Evolutionary conservation across 2,888 invertebrate species (phyloP).

Genomic region (Lycaena phlaeas): DNA sequence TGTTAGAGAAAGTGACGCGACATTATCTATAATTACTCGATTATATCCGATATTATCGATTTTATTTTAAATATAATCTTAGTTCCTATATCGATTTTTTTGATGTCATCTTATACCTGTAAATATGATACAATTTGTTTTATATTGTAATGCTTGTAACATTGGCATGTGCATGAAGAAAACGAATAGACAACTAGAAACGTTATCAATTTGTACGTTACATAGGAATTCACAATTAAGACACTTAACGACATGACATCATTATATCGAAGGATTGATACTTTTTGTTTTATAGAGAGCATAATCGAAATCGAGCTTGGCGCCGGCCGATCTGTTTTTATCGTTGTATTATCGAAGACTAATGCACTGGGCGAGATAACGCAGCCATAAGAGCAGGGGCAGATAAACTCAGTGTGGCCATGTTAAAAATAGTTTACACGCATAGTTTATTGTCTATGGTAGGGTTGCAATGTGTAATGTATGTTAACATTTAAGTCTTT

Average conservation of each 20-base stretch:
- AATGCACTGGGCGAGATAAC: slow-evolving; percentile 67
- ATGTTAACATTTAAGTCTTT: background rate
- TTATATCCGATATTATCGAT: too few relatives aligned
- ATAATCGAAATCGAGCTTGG: slow-evolving; percentile 65
- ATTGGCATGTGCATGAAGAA: too few relatives aligned
- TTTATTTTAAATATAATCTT: too few relatives aligned
- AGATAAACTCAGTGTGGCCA: slow-evolving; percentile 69
- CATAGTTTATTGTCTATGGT: slow-evolving; percentile 52
- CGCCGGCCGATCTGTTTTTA: slow-evolving; percentile 68
- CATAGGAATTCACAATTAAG: slow-evolving; percentile 65
- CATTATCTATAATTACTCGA: slow-evolving; percentile 1
- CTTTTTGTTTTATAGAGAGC: slow-evolving; percentile 56
- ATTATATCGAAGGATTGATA: slow-evolving; percentile 60
- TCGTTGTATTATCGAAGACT: slow-evolving; percentile 67
- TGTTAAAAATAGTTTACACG: slow-evolving; percentile 71
- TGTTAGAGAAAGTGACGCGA: slow-evolving; percentile 6
- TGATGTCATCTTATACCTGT: too few relatives aligned
- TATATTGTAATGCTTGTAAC: too few relatives aligned
- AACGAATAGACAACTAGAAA: background rate
- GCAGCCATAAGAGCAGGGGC: slow-evolving; percentile 64
- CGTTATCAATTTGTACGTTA: slow-evolving; percentile 25
- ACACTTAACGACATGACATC: slow-evolving; percentile 61
- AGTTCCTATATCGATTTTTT: too few relatives aligned
- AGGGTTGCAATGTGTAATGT: slow-evolving; percentile 31
- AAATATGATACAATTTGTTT: too few relatives aligned